Percentiles rank a stretch among this genome's conserved stretches.
Conservation (phyloP, 1,140 invertebrate species). For the Choristoneura fumiferana region DNA sequence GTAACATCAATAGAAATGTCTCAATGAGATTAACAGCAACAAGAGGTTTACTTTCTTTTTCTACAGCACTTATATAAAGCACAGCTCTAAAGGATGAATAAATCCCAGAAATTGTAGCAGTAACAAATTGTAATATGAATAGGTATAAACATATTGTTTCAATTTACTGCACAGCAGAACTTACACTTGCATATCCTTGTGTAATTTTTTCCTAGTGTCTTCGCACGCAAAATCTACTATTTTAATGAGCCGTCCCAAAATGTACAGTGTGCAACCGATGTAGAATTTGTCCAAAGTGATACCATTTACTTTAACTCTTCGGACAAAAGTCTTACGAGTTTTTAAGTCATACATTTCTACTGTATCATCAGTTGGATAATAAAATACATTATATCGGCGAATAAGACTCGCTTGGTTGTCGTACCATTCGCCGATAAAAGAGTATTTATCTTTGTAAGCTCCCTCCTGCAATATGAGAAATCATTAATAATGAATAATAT, state of each 20-base stretch:
- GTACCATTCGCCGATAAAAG: conserved; percentile 91
- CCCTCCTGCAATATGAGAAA: conserved; percentile 62
- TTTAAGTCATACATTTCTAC: conserved; percentile 91
- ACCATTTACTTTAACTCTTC: conserved; percentile 84
- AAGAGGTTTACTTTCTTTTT: too few species aligned
- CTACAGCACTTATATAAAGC: too few species aligned
- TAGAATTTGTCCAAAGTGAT: conserved; percentile 85
- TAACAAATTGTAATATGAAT: too few species aligned
- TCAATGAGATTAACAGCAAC: too few species aligned
- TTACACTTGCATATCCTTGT: conserved; percentile 81
- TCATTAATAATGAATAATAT: too few species aligned
- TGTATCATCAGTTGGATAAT: conserved; percentile 85
- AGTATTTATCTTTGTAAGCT: conserved; percentile 64
- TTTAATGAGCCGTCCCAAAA: conserved; percentile 88
- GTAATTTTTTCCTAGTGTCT: conserved; percentile 80
- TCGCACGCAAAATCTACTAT: conserved; percentile 89
- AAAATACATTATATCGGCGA: conserved; percentile 87
- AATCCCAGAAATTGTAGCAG: too few species aligned
- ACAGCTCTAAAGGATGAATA: too few species aligned
- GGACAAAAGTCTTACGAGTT: conserved; percentile 86
- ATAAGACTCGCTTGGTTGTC: conserved; percentile 85
- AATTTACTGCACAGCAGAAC: too few species aligned
- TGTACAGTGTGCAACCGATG: conserved; percentile 86
- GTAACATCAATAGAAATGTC: too few species aligned
- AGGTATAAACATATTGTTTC: too few species aligned